Conservation (phyloP, 2,888 invertebrate species). For the Meliscaeva auricollis region DNA sequence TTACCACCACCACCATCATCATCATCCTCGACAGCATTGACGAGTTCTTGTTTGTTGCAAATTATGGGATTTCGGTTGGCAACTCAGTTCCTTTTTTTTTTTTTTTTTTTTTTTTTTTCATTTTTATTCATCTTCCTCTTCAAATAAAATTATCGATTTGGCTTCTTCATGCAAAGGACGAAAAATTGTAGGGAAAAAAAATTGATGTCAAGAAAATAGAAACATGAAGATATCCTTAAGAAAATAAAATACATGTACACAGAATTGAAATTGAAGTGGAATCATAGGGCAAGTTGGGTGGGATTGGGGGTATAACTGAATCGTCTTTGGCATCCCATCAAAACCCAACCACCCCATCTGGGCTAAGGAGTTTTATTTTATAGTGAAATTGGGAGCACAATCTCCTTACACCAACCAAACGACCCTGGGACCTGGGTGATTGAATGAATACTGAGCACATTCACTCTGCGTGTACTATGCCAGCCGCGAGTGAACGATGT, state of each 20-base stretch:
- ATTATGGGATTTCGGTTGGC: conserved; percentile 74
- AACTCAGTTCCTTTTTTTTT: conserved; percentile 42
- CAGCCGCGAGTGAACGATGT: conserved; percentile 9
- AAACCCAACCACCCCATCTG: not conserved
- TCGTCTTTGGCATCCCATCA: not conserved
- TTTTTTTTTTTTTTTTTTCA: conserved; percentile 12
- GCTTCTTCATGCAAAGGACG: conserved; percentile 26
- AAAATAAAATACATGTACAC: conserved; percentile 42
- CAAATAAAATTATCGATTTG: conserved; percentile 72
- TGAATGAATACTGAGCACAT: conserved; percentile 8
- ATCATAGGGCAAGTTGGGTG: not conserved
- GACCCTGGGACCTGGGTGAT: conserved; percentile 36
- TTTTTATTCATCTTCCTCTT: conserved; percentile 24
- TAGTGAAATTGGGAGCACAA: conserved; percentile 30
- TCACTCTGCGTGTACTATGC: no score
- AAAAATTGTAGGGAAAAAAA: conserved; percentile 28
- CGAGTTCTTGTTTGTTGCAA: conserved; percentile 68
- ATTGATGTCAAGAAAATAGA: conserved; percentile 63
- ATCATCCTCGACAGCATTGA: conserved; percentile 53
- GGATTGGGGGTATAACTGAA: conserved; percentile 10
- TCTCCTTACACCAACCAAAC: conserved; percentile 9
- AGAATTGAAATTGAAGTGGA: conserved; percentile 41
- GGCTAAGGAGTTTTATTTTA: conserved; percentile 28
- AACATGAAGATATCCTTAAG: conserved; percentile 71
- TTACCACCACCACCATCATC: conserved; percentile 12